A percentile compares a stretch with the other conserved stretches of the same genome.
phyloP scores from a whole-genome alignment of 64 coral and sea anemone genomes.

The Porites lutea region DNA sequence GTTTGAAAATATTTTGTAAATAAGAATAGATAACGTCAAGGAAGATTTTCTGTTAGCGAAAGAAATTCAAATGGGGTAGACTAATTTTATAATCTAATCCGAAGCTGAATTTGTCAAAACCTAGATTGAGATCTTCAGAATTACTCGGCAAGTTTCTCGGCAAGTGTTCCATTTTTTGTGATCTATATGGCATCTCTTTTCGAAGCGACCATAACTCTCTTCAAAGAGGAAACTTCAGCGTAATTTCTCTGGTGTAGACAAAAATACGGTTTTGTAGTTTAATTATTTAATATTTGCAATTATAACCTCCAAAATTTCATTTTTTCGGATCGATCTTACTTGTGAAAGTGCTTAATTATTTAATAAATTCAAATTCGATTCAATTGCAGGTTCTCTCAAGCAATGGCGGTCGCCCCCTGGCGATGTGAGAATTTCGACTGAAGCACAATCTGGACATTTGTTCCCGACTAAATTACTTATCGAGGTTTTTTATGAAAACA shows the following conservation, averaged over 20 bases:
- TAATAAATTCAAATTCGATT: constrained; percentile 39
- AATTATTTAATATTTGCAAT: constrained; percentile 46
- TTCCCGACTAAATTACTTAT: neutral
- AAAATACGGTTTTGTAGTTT: neutral
- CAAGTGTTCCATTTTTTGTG: neutral
- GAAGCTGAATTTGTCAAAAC: too few species aligned
- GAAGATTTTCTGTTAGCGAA: too few species aligned
- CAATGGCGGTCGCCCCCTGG: neutral
- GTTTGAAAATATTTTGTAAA: neutral
- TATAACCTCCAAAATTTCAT: neutral
- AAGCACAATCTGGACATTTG: neutral
- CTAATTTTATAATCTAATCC: too few species aligned
- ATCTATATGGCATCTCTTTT: neutral
- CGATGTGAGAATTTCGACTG: neutral
- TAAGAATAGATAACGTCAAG: neutral
- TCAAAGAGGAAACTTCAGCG: neutral
- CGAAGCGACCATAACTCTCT: neutral
- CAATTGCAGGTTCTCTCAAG: neutral
- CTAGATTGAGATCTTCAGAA: neutral
- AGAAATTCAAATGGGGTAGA: too few species aligned
- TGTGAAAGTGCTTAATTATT: constrained; percentile 53
- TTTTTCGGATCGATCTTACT: neutral
- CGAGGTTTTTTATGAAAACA: neutral
- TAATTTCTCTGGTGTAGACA: neutral
- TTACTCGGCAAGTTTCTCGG: neutral